These are phyloP conservation scores for Sardina pilchardus DNA, from an alignment of 2,113 vertebrate species.

Conservation along the genomic window DNA sequence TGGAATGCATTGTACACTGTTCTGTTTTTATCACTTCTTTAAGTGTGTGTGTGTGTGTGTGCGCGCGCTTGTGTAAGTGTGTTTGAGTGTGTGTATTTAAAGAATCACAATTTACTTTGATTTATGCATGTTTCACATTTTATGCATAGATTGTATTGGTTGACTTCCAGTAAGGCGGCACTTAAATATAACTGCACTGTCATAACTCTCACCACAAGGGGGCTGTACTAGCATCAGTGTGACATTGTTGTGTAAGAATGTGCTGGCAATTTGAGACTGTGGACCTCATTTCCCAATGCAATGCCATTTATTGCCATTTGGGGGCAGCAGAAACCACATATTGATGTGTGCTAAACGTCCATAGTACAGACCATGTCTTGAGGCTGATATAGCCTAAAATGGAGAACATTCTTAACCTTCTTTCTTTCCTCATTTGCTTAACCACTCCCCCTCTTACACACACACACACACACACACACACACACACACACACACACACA, in stretches of 20 bases:
- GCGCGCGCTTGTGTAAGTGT: too few species aligned
- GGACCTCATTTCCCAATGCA: background rate
- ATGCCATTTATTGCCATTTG: background rate
- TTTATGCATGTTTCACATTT: background rate
- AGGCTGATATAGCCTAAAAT: background rate
- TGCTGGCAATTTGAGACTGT: background rate
- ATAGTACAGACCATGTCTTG: background rate
- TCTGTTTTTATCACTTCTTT: background rate
- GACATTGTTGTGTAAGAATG: background rate
- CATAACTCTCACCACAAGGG: slow-evolving; percentile 23
- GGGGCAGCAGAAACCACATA: background rate
- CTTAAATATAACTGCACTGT: background rate
- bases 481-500: too few species aligned
- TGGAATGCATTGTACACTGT: background rate
- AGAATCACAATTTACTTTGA: background rate
- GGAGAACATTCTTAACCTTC: background rate
- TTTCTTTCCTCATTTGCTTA: background rate
- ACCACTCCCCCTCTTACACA: background rate
- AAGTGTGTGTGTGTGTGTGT: background rate
- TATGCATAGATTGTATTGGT: background rate
- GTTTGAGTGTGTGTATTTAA: background rate
- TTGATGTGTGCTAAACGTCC: background rate
- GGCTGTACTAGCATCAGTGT: background rate
- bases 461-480: background rate
- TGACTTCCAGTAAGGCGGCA: background rate